phyloP scores from a whole-genome alignment of 2,888 invertebrate species.

The Pyrrhopygopsis socrates region DNA sequence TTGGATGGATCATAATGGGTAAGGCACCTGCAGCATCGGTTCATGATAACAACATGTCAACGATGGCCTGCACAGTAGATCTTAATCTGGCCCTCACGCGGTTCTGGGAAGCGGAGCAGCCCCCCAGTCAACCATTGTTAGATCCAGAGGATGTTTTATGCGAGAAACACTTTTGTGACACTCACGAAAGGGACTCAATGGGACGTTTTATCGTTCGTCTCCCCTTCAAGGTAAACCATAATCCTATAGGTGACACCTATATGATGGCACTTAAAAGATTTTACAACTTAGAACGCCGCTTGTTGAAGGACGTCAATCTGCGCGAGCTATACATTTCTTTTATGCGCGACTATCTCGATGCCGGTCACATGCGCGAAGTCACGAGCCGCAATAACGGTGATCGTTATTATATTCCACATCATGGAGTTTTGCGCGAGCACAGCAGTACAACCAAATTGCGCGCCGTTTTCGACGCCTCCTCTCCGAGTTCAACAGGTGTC shows the following conservation, averaged over 20 bases:
- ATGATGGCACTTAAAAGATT: conserved; percentile 9
- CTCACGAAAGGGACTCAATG: not conserved
- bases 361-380: conserved; percentile 48
- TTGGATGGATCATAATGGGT: conserved; percentile 25
- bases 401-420: conserved; percentile 49
- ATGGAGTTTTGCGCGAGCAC: conserved; percentile 42
- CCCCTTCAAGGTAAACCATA: conserved; percentile 26
- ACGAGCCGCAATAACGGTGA: not conserved
- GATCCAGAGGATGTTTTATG: conserved; percentile 10
- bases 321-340: conserved; percentile 27
- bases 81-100: not conserved
- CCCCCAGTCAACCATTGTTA: not conserved
- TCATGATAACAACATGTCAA: not conserved
- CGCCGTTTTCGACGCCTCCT: conserved; percentile 48
- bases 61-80: conserved; percentile 23
- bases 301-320: conserved; percentile 6
- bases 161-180: conserved; percentile 11
- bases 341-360: conserved; percentile 36
- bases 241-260: conserved; percentile 16
- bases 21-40: conserved; percentile 24
- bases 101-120: conserved; percentile 26
- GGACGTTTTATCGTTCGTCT: conserved; percentile 22
- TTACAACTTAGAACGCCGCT: conserved; percentile 31
- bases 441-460: conserved; percentile 53
- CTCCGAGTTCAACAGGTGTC: conserved; percentile 19